These are phyloP conservation scores for Diceros bicornis DNA, from an alignment of 2,797 vertebrate genomes.

Conservation along the genomic window DNA sequence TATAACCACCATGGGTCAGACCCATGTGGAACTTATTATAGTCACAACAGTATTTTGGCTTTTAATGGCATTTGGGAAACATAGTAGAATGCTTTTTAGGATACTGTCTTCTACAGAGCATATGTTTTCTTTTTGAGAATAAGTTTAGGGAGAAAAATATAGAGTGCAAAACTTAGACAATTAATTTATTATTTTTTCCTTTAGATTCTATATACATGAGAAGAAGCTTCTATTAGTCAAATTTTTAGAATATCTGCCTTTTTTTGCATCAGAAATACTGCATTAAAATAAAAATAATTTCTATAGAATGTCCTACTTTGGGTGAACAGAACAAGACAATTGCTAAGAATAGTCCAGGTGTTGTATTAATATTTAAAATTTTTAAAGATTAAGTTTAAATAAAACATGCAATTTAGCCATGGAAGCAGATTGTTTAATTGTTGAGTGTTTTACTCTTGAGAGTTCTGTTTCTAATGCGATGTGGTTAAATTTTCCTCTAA, in stretches of 20 bases:
- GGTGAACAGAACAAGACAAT: not conserved
- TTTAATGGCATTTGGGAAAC: conserved; percentile 36
- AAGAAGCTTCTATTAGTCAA: not conserved
- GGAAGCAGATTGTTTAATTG: not conserved
- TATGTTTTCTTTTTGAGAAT: conserved; percentile 25
- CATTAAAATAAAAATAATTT: conserved; percentile 37
- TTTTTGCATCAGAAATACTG: conserved; percentile 8
- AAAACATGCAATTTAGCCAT: not conserved
- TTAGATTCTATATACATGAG: not conserved
- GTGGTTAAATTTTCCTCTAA: conserved; percentile 54
- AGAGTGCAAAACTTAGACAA: not conserved
- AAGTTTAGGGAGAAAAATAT: not conserved
- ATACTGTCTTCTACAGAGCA: not conserved
- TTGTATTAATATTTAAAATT: conserved; percentile 63
- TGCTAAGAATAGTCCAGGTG: conserved; percentile 39
- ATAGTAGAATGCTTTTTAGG: not conserved
- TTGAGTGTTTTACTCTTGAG: conserved; percentile 14
- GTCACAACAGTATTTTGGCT: not conserved
- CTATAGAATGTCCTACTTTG: not conserved
- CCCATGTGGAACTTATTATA: not conserved
- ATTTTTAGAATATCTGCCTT: conserved; percentile 10
- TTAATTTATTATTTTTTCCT: not conserved
- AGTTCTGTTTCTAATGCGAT: conserved; percentile 60
- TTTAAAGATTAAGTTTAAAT: conserved; percentile 14
- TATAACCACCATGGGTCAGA: not conserved